These are phyloP conservation scores for Diuraphis noxia DNA, from an alignment of 1,140 invertebrate genomes.

Conservation along the genomic window DNA sequence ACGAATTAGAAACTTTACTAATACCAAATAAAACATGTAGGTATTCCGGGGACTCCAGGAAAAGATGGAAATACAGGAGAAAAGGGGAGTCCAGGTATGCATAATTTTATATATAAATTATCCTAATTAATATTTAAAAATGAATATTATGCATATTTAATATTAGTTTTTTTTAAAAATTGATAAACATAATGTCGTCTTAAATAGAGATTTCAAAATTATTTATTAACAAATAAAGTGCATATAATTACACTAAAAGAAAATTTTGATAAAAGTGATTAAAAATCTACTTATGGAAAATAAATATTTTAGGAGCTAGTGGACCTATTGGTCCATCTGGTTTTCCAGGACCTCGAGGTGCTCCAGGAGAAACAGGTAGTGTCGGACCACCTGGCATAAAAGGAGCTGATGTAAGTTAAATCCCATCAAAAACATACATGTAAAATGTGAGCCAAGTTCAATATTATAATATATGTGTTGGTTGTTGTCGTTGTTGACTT, in stretches of 20 bases:
- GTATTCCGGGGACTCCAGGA: slow-evolving; percentile 68
- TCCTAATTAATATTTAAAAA: not conserved
- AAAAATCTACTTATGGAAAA: not conserved
- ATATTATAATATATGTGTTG: too few relatives aligned
- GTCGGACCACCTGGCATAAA: slow-evolving; percentile 70
- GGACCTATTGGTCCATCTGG: slow-evolving; percentile 70
- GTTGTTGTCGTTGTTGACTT: too few relatives aligned
- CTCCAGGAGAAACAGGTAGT: slow-evolving; percentile 69
- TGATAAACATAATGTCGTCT: not conserved
- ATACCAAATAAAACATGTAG: not conserved
- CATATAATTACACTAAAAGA: not conserved
- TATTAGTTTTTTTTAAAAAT: not conserved
- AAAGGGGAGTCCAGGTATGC: slow-evolving; percentile 73
- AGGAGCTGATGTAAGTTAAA: slow-evolving; percentile 64
- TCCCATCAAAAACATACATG: too few relatives aligned
- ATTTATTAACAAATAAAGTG: slow-evolving; percentile 58
- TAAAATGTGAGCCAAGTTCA: too few relatives aligned
- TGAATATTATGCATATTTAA: not conserved
- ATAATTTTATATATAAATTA: not conserved
- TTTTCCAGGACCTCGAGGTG: slow-evolving; percentile 68
- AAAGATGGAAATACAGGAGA: slow-evolving; percentile 71
- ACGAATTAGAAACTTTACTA: not conserved
- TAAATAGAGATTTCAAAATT: not conserved
- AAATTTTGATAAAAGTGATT: not conserved
- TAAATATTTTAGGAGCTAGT: slow-evolving; percentile 45